Percentiles rank a stretch among this genome's conserved stretches.
Evolutionary conservation across 35 echinoderm and acorn worm species (phyloP).

Genomic region (Apostichopus japonicus): DNA sequence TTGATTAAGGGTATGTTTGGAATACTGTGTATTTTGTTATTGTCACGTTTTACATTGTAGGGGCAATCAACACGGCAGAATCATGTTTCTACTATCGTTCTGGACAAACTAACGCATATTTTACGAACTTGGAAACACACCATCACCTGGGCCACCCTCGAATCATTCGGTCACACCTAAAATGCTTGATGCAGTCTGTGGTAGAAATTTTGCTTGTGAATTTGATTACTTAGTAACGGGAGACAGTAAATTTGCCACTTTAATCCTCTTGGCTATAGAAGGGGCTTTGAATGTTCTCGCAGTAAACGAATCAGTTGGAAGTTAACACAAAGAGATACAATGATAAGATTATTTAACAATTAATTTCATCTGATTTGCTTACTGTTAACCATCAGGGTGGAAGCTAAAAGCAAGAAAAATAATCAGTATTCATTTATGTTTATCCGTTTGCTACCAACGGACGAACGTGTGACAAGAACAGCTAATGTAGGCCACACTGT

Average conservation of each 20-base stretch:
- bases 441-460: no score
- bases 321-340: no score
- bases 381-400: no score
- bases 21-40: background rate
- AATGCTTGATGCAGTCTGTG: background rate
- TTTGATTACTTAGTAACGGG: background rate
- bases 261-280: no score
- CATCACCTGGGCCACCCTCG: background rate
- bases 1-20: no score
- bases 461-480: no score
- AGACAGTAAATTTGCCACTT: background rate
- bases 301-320: no score
- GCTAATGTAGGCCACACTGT: conserved; percentile 5
- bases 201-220: background rate
- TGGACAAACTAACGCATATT: background rate
- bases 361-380: no score
- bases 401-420: no score
- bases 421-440: no score
- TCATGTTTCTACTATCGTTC: background rate
- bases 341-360: no score
- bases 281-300: no score
- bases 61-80: background rate
- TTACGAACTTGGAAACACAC: background rate
- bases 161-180: background rate
- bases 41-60: background rate